Evolutionary conservation across 2,113 vertebrate species (phyloP).

Genomic region (Uropsilus gracilis): DNA sequence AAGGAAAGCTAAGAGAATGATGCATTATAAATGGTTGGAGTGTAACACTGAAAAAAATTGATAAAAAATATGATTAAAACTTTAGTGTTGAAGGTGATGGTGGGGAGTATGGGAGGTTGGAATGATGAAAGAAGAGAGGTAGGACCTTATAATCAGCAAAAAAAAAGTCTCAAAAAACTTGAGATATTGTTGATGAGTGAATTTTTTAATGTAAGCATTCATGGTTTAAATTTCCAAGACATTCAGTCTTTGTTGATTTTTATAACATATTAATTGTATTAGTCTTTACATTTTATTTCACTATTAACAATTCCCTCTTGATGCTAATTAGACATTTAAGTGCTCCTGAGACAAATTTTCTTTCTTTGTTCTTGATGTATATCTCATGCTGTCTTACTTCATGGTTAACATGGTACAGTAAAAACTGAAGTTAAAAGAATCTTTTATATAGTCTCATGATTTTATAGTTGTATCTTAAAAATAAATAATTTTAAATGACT

Average conservation of each 20-base stretch:
- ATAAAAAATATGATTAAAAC: neutral
- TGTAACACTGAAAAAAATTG: neutral
- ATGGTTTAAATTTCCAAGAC: neutral
- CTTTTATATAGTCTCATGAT: neutral
- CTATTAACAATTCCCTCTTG: neutral
- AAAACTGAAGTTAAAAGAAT: no score
- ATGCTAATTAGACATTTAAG: neutral
- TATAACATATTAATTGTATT: neutral
- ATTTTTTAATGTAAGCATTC: neutral
- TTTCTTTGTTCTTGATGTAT: neutral
- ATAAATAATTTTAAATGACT: neutral
- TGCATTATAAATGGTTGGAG: neutral
- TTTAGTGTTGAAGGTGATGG: no score
- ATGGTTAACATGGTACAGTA: neutral
- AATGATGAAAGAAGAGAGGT: rapidly evolving
- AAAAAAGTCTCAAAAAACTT: neutral
- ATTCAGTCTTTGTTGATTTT: neutral
- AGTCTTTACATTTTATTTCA: neutral
- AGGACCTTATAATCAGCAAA: neutral
- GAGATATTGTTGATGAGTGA: neutral
- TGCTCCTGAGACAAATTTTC: neutral
- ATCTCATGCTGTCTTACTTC: neutral
- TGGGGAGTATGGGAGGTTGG: neutral
- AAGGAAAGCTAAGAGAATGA: neutral
- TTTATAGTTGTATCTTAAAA: neutral